A percentile compares a stretch with the other conserved stretches of the same genome.
Evolutionary conservation across 2,113 vertebrate species (phyloP).

Genomic region (Panthera uncia): DNA sequence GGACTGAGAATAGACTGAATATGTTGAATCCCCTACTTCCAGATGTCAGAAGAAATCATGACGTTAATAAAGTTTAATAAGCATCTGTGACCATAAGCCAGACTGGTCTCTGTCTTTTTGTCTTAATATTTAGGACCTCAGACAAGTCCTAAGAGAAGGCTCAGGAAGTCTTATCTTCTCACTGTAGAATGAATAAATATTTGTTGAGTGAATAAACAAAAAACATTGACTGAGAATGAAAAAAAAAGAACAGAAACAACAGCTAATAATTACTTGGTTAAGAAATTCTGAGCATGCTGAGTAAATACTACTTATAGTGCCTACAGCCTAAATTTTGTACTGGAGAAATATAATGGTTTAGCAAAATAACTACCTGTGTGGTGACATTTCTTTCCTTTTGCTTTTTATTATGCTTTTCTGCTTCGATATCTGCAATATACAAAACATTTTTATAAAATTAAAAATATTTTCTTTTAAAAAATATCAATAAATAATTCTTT

Average conservation of each 20-base stretch:
- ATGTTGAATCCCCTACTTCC: background rate
- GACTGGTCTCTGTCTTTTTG: background rate
- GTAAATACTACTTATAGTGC: background rate
- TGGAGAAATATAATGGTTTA: slow-evolving; percentile 33
- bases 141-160: background rate
- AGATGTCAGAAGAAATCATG: background rate
- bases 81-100: background rate
- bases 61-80: background rate
- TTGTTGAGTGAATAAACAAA: slow-evolving; percentile 35
- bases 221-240: background rate
- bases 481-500: too few species aligned
- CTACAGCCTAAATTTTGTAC: background rate
- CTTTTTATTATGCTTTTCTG: slow-evolving; percentile 66
- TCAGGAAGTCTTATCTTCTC: background rate
- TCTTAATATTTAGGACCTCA: slow-evolving; percentile 4
- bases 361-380: slow-evolving; percentile 74
- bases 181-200: background rate
- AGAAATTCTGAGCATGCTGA: background rate
- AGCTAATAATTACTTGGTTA: background rate
- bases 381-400: slow-evolving; percentile 70
- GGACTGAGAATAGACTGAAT: background rate
- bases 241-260: background rate
- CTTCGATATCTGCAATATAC: slow-evolving; percentile 70
- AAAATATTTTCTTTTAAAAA: background rate
- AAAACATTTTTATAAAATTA: slow-evolving; percentile 60